Percentiles rank a stretch among this genome's conserved stretches.
These are phyloP conservation scores for Poeciliopsis presidionis DNA, from an alignment of 2,797 vertebrate species.

Conservation along the genomic window DNA sequence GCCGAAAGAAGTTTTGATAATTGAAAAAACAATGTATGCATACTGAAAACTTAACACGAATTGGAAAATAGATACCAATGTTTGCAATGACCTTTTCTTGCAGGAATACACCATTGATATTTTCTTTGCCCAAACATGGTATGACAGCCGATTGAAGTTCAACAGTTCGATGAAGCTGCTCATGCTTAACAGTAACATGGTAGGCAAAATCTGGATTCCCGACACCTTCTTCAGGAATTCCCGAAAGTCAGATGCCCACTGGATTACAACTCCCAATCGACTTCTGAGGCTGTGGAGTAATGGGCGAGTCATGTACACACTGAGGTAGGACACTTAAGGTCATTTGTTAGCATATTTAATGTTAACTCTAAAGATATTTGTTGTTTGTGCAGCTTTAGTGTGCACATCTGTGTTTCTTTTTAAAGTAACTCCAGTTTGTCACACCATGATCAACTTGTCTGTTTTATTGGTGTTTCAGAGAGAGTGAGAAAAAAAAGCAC, in stretches of 20 bases:
- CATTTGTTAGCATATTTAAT: neutral
- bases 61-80: neutral
- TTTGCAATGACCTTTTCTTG: constrained; percentile 9
- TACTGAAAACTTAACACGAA: neutral
- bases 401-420: constrained; percentile 58
- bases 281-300: constrained; percentile 93
- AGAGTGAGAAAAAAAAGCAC: constrained; percentile 10
- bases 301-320: constrained; percentile 92
- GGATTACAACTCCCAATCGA: constrained; percentile 97
- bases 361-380: constrained; percentile 27
- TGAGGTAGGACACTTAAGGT: constrained; percentile 80
- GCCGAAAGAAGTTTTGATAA: neutral
- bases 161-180: constrained; percentile 95
- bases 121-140: constrained; percentile 98
- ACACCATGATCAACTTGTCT: constrained; percentile 29
- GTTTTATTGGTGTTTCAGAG: constrained; percentile 24
- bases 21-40: neutral
- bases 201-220: constrained; percentile 98
- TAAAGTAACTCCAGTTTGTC: constrained; percentile 44
- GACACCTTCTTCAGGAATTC: constrained; percentile 98
- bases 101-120: constrained; percentile 95
- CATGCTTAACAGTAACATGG: constrained; percentile 98
- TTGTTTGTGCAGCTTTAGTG: constrained; percentile 68
- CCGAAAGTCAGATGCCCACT: constrained; percentile 95
- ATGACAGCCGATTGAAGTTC: constrained; percentile 94